These are phyloP conservation scores for Coelinius sp. DNA, from an alignment of 2,888 invertebrate genomes.

Conservation along the genomic window DNA sequence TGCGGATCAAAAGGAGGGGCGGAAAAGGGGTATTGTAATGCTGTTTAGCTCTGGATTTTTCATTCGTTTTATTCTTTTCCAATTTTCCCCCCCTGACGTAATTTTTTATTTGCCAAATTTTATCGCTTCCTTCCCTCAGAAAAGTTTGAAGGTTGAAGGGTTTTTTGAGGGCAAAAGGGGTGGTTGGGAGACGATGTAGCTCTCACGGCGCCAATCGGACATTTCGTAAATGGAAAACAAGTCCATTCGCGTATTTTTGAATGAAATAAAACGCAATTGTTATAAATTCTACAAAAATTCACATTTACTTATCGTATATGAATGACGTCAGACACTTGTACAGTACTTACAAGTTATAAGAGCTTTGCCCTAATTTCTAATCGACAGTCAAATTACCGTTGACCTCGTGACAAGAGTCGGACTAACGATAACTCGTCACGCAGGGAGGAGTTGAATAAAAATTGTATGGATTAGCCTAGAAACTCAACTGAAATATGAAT, in stretches of 20 bases:
- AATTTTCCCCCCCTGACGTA: too few relatives aligned
- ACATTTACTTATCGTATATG: not conserved
- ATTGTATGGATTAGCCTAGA: not conserved
- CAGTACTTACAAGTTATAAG: conserved; percentile 3
- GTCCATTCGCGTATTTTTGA: too few relatives aligned
- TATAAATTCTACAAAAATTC: not conserved
- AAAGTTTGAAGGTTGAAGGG: too few relatives aligned
- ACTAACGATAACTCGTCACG: conserved; percentile 56
- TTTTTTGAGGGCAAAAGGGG: too few relatives aligned
- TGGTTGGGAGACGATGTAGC: too few relatives aligned
- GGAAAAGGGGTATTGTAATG: not conserved
- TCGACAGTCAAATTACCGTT: conserved; percentile 26
- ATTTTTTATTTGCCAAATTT: too few relatives aligned
- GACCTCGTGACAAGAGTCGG: conserved; percentile 42
- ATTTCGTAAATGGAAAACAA: too few relatives aligned
- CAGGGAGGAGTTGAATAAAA: conserved; percentile 30
- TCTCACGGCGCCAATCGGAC: too few relatives aligned
- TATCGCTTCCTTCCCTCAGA: too few relatives aligned
- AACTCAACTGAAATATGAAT: not conserved
- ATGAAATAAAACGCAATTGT: not conserved
- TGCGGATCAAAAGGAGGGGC: not conserved
- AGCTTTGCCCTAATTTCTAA: conserved; percentile 32
- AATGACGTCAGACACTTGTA: conserved; percentile 14
- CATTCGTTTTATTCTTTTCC: too few relatives aligned
- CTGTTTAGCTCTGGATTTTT: not conserved